A percentile compares a stretch with the other conserved stretches of the same genome.
Evolutionary conservation across 2,888 invertebrate species (phyloP).

Genomic region (Amphipyra tragopoginis): DNA sequence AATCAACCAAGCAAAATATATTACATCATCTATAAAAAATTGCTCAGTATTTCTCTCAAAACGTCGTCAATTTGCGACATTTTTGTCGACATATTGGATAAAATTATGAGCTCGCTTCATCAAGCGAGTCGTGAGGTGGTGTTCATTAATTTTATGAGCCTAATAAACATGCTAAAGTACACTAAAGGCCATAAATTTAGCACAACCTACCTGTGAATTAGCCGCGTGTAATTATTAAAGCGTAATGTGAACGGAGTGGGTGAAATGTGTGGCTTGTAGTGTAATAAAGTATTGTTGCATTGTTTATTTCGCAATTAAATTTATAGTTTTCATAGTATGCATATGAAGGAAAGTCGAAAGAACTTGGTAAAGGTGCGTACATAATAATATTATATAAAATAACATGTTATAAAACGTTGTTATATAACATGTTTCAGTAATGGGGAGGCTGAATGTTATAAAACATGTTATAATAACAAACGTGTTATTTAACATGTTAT

Average conservation of each 20-base stretch:
- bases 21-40: constrained; percentile 19
- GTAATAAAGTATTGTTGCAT: constrained; percentile 41
- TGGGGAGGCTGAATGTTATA: too few relatives aligned
- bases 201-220: constrained; percentile 58
- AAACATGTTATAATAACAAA: too few relatives aligned
- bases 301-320: constrained; percentile 8
- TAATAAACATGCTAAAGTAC: constrained; percentile 70
- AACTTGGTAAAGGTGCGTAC: too few relatives aligned
- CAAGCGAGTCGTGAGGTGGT: constrained; percentile 49
- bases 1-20: constrained; percentile 16
- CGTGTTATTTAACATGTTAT: too few relatives aligned
- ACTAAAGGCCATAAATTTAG: constrained; percentile 56
- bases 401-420: too few relatives aligned
- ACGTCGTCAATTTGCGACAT: constrained; percentile 45
- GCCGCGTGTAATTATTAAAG: constrained; percentile 55
- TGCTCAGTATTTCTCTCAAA: constrained; percentile 26
- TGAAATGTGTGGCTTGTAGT: constrained; percentile 39
- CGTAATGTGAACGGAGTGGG: constrained; percentile 46
- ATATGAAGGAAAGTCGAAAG: too few relatives aligned
- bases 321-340: too few relatives aligned
- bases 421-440: too few relatives aligned
- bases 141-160: constrained; percentile 74
- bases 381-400: too few relatives aligned
- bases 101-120: constrained; percentile 59
- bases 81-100: constrained; percentile 50